These are phyloP conservation scores for Alviniconcha strummeri DNA, from an alignment of 2,888 invertebrate species.

Conservation along the genomic window DNA sequence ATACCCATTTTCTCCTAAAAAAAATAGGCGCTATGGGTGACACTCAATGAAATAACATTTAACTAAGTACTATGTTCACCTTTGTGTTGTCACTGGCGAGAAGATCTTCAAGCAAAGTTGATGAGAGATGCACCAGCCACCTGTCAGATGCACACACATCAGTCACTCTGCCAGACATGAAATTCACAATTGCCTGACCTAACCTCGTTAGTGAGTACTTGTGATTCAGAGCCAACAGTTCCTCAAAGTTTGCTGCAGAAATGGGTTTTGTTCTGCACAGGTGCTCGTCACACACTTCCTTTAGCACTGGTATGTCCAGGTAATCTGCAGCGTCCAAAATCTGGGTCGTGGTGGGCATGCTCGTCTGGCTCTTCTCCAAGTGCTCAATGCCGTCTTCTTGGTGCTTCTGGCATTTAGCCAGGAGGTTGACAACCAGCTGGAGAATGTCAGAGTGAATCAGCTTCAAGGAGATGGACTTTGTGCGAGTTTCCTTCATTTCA, in stretches of 20 bases:
- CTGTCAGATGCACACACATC: constrained; percentile 26
- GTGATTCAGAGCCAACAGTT: constrained; percentile 29
- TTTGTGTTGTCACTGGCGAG: constrained; percentile 30
- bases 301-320: constrained; percentile 26
- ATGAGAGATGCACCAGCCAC: constrained; percentile 27
- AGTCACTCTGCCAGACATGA: constrained; percentile 19
- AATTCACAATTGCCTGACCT: constrained; percentile 28
- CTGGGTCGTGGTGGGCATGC: constrained; percentile 23
- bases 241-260: constrained; percentile 14
- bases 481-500: constrained; percentile 29
- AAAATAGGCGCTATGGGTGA: too few species aligned
- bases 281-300: constrained; percentile 25
- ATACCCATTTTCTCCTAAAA: too few species aligned
- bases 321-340: constrained; percentile 27
- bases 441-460: constrained; percentile 30
- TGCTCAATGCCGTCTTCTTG: constrained; percentile 26
- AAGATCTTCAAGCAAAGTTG: constrained; percentile 25
- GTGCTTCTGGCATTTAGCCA: constrained; percentile 29
- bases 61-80: background rate
- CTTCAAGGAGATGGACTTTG: constrained; percentile 22
- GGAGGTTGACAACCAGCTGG: constrained; percentile 21
- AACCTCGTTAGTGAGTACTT: constrained; percentile 27
- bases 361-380: constrained; percentile 11
- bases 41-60: too few species aligned
- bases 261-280: constrained; percentile 14